Conservation (phyloP, 2,113 vertebrate species). For the Poicephalus meyeri region DNA sequence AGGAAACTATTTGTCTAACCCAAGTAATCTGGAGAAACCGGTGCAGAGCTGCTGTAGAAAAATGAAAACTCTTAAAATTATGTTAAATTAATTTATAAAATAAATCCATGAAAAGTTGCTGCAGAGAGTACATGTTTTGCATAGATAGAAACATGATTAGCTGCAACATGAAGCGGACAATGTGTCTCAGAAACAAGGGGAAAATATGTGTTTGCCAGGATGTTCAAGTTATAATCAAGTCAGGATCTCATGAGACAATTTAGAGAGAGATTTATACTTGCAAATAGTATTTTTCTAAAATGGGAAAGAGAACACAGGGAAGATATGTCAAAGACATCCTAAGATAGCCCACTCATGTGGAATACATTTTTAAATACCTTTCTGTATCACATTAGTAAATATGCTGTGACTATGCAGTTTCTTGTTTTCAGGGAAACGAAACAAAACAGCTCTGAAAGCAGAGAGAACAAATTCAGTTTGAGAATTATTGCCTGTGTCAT, state of each 20-base stretch:
- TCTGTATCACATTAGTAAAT: not conserved
- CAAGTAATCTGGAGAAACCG: not conserved
- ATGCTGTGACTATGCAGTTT: not conserved
- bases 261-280: not conserved
- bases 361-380: not conserved
- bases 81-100: not conserved
- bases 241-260: not conserved
- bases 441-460: conserved; percentile 8
- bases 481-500: conserved; percentile 19
- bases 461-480: not conserved
- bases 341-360: not conserved
- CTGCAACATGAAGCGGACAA: not conserved
- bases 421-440: not conserved
- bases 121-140: not conserved
- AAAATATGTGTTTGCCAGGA: not conserved
- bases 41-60: not conserved
- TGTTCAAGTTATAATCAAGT: not conserved
- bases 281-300: not conserved
- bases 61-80: not conserved
- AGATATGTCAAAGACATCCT: not conserved
- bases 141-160: not conserved
- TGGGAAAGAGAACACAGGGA: not conserved
- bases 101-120: not conserved
- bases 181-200: not conserved
- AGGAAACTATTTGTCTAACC: not conserved